Evolutionary conservation across 2,113 vertebrate genomes (phyloP), one percentile per base, ranked within the genome.

Genomic region (Numida meleagris): DNA sequence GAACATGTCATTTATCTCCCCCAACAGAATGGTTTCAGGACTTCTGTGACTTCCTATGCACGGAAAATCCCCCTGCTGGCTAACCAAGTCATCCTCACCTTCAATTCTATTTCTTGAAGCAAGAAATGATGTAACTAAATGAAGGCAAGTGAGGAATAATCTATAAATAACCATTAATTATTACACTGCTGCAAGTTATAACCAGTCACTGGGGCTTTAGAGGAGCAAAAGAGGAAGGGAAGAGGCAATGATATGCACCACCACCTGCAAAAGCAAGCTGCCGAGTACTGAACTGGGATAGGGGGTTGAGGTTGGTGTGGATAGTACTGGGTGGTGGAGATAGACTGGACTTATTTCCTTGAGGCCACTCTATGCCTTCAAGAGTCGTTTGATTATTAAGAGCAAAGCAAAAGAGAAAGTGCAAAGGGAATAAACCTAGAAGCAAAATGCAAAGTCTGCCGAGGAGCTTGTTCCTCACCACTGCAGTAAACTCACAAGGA

Each of bases 401-500:
- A 42, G 45, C 20, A 67, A 66, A 78, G 31, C 9, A 71, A 75
- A 82, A 62, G 58, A 70, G 21, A 2, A 38, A 43, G 72, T 75
- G 65, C 82, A 73, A 8, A 65, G 45, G 65, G 34, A 86, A 70
- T 48, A 66, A 96, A 91, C 24, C 38, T 5, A 33, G 48, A 74
- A 43, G 90, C 40, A 76, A 85, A 81, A 87, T 12, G 46, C 15
- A 3, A 92, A 94, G 88, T 82, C 93, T 96, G 68, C 14, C 88
- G 91, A 89, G 85, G 85, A 67, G n/a, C 17, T 14, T 20, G 71
- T 65, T 95, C 86, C 87, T 87, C 75, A 86, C 51, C 45, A 79
- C 65, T 14, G 9, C 83, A 93, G 75, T 82, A 77, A 91, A 72
- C 90, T 96, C 90, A 93, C 11, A 36, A 86, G 59, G 88, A 94